Conservation (phyloP, 1,140 invertebrate genomes). For the Drosophila ambigua region DNA sequence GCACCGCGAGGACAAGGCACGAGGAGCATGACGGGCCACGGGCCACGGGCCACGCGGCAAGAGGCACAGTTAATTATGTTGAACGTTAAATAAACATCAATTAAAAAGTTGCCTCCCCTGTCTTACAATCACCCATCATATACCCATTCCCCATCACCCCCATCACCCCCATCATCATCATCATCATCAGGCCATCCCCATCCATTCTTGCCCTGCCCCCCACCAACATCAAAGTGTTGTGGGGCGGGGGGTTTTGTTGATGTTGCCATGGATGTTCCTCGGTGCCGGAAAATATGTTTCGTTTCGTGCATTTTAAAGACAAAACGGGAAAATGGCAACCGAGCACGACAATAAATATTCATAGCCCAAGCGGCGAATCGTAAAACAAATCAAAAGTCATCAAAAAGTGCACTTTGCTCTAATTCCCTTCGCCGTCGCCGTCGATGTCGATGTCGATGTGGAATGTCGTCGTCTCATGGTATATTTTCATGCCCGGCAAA, state of each 20-base stretch:
- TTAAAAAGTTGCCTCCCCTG: constrained; percentile 60
- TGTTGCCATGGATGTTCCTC: constrained; percentile 46
- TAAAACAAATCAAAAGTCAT: constrained; percentile 82
- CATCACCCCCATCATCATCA: no score
- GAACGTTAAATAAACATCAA: constrained; percentile 82
- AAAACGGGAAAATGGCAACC: constrained; percentile 29
- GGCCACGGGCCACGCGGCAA: constrained; percentile 10
- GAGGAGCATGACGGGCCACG: constrained; percentile 3
- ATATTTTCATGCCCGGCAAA: background rate
- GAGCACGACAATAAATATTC: constrained; percentile 78
- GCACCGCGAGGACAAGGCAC: no score
- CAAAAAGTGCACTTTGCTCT: constrained; percentile 81
- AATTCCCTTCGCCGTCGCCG: constrained; percentile 49
- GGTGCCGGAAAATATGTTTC: constrained; percentile 57
- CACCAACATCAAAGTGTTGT: no score
- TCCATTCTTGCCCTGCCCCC: no score
- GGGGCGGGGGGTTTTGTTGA: background rate
- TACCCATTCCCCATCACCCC: no score
- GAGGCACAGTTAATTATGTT: constrained; percentile 70
- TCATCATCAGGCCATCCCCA: no score
- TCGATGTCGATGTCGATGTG: no score
- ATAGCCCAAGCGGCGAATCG: constrained; percentile 64
- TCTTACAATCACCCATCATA: background rate
- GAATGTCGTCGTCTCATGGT: constrained; percentile 38
- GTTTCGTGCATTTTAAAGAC: constrained; percentile 76